Evolutionary conservation across 2,888 invertebrate species (phyloP).

Genomic region (Protonemura montana): DNA sequence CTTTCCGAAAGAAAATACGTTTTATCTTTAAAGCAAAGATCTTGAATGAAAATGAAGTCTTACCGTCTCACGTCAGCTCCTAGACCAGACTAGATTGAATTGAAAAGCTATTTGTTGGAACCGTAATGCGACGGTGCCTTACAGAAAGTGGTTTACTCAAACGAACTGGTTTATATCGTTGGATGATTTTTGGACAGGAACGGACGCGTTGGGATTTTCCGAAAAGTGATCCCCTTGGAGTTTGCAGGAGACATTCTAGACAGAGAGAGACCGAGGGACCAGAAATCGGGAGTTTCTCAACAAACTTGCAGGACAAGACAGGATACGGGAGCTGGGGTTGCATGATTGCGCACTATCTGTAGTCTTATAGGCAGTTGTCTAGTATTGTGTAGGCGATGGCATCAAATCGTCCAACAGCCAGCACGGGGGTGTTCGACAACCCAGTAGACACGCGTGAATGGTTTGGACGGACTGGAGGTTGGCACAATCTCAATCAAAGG

Average conservation of each 20-base stretch:
- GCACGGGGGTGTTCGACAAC: too few relatives aligned
- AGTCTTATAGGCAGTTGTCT: too few relatives aligned
- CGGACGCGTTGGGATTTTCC: neutral
- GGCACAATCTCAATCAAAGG: neutral
- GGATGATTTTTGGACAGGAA: neutral
- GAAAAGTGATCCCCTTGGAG: slow-evolving; percentile 1
- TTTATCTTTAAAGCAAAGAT: neutral
- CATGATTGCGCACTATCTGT: neutral
- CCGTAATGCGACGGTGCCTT: neutral
- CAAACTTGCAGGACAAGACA: neutral
- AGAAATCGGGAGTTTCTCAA: neutral
- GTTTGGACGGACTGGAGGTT: too few relatives aligned
- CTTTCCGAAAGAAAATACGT: neutral
- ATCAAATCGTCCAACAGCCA: too few relatives aligned
- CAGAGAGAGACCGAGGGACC: neutral
- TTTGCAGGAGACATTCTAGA: neutral
- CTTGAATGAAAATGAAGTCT: neutral
- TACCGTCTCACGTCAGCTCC: too few relatives aligned
- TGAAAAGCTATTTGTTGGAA: neutral
- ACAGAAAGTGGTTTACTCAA: slow-evolving; percentile 7
- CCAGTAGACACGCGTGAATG: too few relatives aligned
- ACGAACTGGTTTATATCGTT: neutral
- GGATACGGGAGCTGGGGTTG: neutral
- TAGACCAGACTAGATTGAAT: neutral
- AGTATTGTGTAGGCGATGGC: too few relatives aligned